Conservation (phyloP, 1,140 invertebrate genomes). For the Riptortus pedestris region DNA sequence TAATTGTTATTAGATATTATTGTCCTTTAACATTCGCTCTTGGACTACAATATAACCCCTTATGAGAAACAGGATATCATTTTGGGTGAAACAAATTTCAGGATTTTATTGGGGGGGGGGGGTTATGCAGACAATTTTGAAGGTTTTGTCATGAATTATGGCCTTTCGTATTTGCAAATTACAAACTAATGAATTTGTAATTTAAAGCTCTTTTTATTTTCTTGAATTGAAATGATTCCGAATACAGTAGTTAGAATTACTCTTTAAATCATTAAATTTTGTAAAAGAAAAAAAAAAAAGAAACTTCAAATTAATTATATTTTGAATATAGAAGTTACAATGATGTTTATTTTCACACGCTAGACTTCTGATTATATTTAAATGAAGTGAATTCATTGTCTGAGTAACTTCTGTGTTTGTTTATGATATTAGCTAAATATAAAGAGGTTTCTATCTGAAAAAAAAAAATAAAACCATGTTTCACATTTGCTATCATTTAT, state of each 20-base stretch:
- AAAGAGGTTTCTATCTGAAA: neutral
- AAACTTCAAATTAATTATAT: no score
- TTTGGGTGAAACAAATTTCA: no score
- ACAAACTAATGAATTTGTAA: neutral
- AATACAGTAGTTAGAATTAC: neutral
- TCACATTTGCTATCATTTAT: no score
- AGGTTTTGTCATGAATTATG: neutral
- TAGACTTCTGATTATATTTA: neutral
- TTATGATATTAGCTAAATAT: neutral
- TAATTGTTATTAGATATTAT: no score
- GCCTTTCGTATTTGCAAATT: neutral
- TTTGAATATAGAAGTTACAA: neutral
- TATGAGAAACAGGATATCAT: neutral
- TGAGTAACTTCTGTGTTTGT: neutral
- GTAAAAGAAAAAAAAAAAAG: neutral
- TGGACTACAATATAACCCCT: no score
- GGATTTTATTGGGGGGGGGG: no score
- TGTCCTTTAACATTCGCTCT: no score
- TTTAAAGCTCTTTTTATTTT: no score
- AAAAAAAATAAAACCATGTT: neutral
- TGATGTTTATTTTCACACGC: neutral
- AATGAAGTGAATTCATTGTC: neutral
- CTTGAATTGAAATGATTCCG: no score
- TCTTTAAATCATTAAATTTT: no score
- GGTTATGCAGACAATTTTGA: no score